Conservation (phyloP, 2,113 vertebrate genomes). For the Cephalopterus ornatus region DNA sequence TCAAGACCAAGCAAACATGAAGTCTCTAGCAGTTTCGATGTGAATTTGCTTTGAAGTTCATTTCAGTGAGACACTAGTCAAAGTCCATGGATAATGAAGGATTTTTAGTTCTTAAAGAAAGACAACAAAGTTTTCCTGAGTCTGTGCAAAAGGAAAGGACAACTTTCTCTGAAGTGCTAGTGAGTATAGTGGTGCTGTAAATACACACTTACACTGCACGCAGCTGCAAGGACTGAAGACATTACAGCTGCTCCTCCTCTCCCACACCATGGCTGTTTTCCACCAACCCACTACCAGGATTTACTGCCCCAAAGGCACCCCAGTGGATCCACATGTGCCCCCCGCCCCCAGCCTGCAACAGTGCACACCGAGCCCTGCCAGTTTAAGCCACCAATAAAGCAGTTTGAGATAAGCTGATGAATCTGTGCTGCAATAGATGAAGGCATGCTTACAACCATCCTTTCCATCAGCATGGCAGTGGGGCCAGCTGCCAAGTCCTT, state of each 20-base stretch:
- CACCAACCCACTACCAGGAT: neutral
- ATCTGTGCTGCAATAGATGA: neutral
- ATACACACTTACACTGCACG: fast-evolving
- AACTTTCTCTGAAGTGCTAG: neutral
- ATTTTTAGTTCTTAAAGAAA: neutral
- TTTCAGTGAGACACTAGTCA: neutral
- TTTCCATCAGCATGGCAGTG: fast-evolving
- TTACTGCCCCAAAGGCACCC: neutral
- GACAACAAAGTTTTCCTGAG: neutral
- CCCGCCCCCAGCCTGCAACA: neutral
- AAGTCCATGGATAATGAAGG: neutral
- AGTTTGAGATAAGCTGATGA: neutral
- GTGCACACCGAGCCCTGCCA: neutral
- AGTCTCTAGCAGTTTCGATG: slow-evolving; percentile 1
- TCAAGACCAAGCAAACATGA: slow-evolving; percentile 42
- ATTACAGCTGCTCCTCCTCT: neutral
- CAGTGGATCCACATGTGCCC: fast-evolving
- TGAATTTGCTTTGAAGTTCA: slow-evolving; percentile 21
- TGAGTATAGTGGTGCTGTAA: neutral
- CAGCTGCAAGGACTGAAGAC: neutral
- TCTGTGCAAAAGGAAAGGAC: neutral
- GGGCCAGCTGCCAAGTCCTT: neutral
- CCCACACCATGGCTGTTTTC: neutral
- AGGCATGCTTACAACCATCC: neutral
- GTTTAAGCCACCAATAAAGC: neutral